phyloP scores from a whole-genome alignment of 2,888 invertebrate species.

The Hirtodrosophila alboralis region DNA sequence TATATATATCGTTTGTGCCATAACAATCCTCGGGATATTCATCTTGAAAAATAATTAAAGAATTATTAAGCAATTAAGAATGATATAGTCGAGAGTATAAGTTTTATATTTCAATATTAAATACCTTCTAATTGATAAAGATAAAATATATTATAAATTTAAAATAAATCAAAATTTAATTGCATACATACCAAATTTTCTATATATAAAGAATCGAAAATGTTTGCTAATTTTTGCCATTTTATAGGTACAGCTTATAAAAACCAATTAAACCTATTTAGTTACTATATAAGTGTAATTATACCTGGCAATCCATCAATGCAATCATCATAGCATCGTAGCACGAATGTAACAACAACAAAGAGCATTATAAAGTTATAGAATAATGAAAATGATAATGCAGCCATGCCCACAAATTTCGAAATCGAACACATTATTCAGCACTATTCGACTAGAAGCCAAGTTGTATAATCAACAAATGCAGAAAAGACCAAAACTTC shows the following conservation, averaged over 20 bases:
- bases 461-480: slow-evolving; percentile 11
- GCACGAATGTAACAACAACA: background rate
- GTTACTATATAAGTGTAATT: background rate
- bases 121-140: too few relatives aligned
- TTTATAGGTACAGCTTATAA: background rate
- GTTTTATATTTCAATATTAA: too few relatives aligned
- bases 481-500: background rate
- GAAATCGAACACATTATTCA: slow-evolving; percentile 19
- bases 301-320: background rate
- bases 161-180: too few relatives aligned
- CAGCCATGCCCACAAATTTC: slow-evolving; percentile 21
- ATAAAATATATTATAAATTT: too few relatives aligned
- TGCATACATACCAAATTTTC: too few relatives aligned
- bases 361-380: slow-evolving; percentile 15
- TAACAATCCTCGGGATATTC: slow-evolving; percentile 11
- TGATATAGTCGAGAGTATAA: too few relatives aligned
- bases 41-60: slow-evolving; percentile 1
- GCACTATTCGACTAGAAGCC: background rate
- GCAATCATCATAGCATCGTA: slow-evolving; percentile 34
- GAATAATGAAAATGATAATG: slow-evolving; percentile 19
- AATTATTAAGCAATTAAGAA: background rate
- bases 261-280: background rate
- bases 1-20: slow-evolving; percentile 2
- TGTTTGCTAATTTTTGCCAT: too few relatives aligned
- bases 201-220: too few relatives aligned